Evolutionary conservation across 2,113 vertebrate species (phyloP).

Genomic region (Rhea pennata): DNA sequence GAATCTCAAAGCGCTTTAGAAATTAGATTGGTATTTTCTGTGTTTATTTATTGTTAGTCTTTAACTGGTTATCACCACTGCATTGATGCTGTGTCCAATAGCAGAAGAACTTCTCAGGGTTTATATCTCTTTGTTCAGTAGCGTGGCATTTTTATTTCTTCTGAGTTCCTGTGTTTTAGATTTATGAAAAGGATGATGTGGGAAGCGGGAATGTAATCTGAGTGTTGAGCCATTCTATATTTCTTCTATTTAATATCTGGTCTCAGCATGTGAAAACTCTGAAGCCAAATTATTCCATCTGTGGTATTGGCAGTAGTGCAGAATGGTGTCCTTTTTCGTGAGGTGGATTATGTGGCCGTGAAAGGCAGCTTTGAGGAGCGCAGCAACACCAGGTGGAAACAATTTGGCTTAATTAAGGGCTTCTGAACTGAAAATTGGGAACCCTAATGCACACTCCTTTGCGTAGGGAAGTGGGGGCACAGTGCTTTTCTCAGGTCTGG

Average conservation of each 20-base stretch:
- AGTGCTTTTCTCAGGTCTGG: fast-evolving
- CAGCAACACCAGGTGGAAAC: constrained; percentile 41
- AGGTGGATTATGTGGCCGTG: constrained; percentile 28
- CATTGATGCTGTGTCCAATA: neutral
- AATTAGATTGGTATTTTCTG: neutral
- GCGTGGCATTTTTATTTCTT: constrained; percentile 50
- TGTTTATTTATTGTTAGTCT: neutral
- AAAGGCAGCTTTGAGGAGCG: constrained; percentile 52
- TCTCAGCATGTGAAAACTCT: constrained; percentile 70
- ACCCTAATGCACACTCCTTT: neutral
- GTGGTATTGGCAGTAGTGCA: constrained; percentile 21
- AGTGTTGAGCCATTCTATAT: neutral
- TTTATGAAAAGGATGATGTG: constrained; percentile 71
- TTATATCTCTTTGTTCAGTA: neutral
- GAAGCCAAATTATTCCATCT: constrained; percentile 61
- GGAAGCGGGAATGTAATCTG: constrained; percentile 64
- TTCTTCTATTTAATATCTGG: constrained; percentile 70
- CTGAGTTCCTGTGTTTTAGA: constrained; percentile 65
- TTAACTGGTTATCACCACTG: neutral
- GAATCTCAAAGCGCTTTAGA: neutral
- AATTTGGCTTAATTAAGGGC: constrained; percentile 39
- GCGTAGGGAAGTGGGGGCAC: neutral
- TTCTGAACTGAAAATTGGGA: constrained; percentile 22
- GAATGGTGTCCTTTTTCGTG: constrained; percentile 22
- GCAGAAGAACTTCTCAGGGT: neutral